Evolutionary conservation across 2,797 vertebrate genomes (phyloP), one percentile per base, ranked within the genome.

Genomic region (Microtus obscurus): DNA sequence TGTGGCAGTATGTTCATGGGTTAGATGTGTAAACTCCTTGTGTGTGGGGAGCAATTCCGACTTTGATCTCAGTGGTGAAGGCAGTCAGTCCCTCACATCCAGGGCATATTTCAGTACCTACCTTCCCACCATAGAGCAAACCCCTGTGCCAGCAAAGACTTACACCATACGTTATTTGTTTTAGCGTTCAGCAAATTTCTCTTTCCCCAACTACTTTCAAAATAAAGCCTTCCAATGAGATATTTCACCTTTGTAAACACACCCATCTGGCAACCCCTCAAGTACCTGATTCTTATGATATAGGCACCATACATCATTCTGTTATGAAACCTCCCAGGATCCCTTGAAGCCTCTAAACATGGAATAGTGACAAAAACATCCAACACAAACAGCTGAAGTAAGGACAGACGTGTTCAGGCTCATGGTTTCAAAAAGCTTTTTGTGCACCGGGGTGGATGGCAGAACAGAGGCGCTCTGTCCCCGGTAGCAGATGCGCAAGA

Each of bases 121-220:
- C 34, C 2, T 83, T 80, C 59, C 83, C 53, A 6, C 21, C n/a
- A 9, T 0, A 19, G 37, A 29, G 43, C 11, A 51, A 87, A 34
- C 16, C 77, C 53, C 6, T 6, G 34, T 31, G 21, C 51, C 74
- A 37, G 25, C 16, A 94, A 67, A 91, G 65, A 63, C 17, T 91
- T 77, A 40, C 27, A n/a, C 9, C 29, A 76, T 17, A 78, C 48
- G 56, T 16, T 90, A 65, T 80, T 45, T n/a, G 17, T 61, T 76
- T 90, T 56, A 23, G 92, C 94, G 17, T 81, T 69, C 37, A 93
- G 56, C 43, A 37, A 21, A 43, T 77, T n/a, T 91, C 69, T 83
- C 82, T 48, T 31, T 31, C 37, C 40, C 56, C n/a, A 89, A 77
- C 53, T 78, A 48, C 45, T 87, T 85, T 80, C 67, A 27, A 86